Conservation (phyloP, 1,140 invertebrate genomes). For the Ceratina japonica region DNA sequence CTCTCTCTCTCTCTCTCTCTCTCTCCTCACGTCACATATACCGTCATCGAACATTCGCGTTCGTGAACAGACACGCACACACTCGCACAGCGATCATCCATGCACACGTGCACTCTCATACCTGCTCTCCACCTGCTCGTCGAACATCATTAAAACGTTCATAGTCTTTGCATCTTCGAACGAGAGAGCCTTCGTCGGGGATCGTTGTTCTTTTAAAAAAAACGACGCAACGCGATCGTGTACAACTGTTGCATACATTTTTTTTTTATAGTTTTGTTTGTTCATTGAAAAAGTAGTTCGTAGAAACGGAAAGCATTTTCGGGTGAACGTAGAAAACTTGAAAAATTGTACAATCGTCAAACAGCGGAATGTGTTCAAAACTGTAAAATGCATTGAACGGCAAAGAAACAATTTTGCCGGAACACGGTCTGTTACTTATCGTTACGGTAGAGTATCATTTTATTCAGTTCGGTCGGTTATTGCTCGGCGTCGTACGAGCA, state of each 20-base stretch:
- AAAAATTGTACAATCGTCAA: slow-evolving; percentile 17
- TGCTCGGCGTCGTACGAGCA: neutral
- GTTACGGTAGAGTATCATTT: slow-evolving; percentile 4
- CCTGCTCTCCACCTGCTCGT: slow-evolving; percentile 2
- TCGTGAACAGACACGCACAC: neutral
- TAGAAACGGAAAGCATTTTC: slow-evolving; percentile 13
- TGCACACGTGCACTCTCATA: neutral
- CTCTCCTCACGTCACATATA: slow-evolving; percentile 9
- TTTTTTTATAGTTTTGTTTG: too few relatives aligned
- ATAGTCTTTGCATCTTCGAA: slow-evolving; percentile 10
- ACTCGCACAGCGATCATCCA: neutral
- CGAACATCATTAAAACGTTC: neutral
- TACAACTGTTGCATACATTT: neutral
- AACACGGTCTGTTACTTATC: slow-evolving; percentile 3
- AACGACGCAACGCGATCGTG: slow-evolving; percentile 10
- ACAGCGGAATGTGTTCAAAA: slow-evolving; percentile 2
- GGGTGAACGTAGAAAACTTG: neutral
- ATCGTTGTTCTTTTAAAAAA: slow-evolving; percentile 16
- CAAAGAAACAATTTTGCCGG: slow-evolving; percentile 3
- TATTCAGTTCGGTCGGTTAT: slow-evolving; percentile 3
- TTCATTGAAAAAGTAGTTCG: slow-evolving; percentile 3
- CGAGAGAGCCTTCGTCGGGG: neutral
- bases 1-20: too few relatives aligned
- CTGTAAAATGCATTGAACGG: neutral
- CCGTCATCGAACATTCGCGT: neutral